Evolutionary conservation across 2,888 invertebrate species (phyloP).

Genomic region (Agrochola circellaris): DNA sequence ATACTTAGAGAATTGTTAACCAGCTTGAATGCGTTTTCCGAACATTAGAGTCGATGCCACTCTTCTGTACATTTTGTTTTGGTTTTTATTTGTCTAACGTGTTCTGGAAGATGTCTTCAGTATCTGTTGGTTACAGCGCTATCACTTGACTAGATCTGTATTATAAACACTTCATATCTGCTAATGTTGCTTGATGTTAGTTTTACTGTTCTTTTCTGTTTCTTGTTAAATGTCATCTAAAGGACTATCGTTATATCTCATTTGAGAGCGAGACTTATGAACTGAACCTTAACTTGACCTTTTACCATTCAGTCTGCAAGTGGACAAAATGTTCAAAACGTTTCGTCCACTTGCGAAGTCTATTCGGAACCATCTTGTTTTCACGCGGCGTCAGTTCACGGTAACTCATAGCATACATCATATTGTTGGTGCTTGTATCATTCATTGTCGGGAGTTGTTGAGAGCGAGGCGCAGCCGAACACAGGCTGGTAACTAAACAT

Average conservation of each 20-base stretch:
- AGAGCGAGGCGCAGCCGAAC: slow-evolving; percentile 48
- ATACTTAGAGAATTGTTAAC: slow-evolving; percentile 45
- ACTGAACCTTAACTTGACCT: slow-evolving; percentile 35
- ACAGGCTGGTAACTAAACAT: slow-evolving; percentile 70
- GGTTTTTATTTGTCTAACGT: slow-evolving; percentile 39
- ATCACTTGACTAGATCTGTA: slow-evolving; percentile 65
- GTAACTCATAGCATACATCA: slow-evolving; percentile 49
- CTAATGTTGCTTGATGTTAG: slow-evolving; percentile 72
- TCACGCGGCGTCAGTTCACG: slow-evolving; percentile 46
- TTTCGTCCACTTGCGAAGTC: slow-evolving; percentile 43
- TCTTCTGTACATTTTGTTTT: slow-evolving; percentile 49
- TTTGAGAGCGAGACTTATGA: slow-evolving; percentile 33
- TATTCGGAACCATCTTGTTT: slow-evolving; percentile 59
- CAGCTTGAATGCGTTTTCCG: slow-evolving; percentile 67
- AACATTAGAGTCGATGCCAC: slow-evolving; percentile 50
- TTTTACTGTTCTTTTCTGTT: slow-evolving; percentile 60
- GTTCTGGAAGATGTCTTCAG: slow-evolving; percentile 62
- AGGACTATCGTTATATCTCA: slow-evolving; percentile 35
- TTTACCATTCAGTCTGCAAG: slow-evolving; percentile 34
- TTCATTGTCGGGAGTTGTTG: slow-evolving; percentile 53
- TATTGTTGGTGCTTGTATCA: slow-evolving; percentile 65
- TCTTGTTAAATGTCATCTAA: slow-evolving; percentile 50
- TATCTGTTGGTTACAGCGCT: slow-evolving; percentile 51
- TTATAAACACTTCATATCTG: slow-evolving; percentile 65
- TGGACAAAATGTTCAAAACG: slow-evolving; percentile 25